Evolutionary conservation across 2,113 vertebrate species (phyloP).

Genomic region (Otis tarda): DNA sequence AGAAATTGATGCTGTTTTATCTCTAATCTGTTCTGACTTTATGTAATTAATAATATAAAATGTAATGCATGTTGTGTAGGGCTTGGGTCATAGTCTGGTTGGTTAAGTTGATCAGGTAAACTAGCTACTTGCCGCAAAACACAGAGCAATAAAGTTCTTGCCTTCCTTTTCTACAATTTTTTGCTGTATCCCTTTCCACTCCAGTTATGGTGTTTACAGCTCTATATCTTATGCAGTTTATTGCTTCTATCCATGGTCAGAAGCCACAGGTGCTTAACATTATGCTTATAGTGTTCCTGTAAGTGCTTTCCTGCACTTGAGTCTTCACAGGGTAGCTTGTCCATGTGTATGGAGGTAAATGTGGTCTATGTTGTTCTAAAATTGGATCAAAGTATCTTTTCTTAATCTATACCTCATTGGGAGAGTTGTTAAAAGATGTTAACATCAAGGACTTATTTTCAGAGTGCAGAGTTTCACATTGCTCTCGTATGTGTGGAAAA

Average conservation of each 20-base stretch:
- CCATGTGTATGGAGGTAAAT: fast-evolving
- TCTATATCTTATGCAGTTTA: background rate
- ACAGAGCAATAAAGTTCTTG: background rate
- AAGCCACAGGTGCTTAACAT: background rate
- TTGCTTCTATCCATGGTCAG: background rate
- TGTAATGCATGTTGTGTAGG: background rate
- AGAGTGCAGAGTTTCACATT: background rate
- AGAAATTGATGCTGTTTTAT: background rate
- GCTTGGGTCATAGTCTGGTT: background rate
- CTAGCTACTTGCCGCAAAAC: background rate
- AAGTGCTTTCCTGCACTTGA: background rate
- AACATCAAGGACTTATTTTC: background rate
- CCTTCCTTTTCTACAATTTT: background rate
- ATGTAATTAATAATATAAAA: background rate
- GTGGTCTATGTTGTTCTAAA: background rate
- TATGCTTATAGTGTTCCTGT: background rate
- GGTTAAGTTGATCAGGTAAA: background rate
- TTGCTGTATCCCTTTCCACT: background rate
- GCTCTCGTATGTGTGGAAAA: background rate
- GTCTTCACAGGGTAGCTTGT: background rate
- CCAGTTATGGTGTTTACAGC: background rate
- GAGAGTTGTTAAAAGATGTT: background rate
- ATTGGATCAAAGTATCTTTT: background rate
- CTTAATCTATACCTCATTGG: background rate
- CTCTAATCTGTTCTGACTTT: background rate